A percentile compares a stretch with the other conserved stretches of the same genome.
phyloP scores from a whole-genome alignment of 92 coral and sea anemone genomes.

The Zoanthus sansibaricus region DNA sequence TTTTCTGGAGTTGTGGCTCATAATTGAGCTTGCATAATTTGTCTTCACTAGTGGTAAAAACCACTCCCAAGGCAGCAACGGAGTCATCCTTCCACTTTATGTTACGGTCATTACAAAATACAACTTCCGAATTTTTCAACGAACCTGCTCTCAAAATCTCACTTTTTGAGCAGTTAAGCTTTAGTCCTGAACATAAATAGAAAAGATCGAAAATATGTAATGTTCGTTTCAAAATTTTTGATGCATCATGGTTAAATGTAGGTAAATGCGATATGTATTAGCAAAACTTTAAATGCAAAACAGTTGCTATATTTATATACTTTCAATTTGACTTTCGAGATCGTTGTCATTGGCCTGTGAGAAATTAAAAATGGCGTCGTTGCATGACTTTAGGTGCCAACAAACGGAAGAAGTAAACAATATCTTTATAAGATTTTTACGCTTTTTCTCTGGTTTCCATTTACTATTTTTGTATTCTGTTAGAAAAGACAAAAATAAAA shows the following conservation, averaged over 20 bases:
- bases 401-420: conserved; percentile 50
- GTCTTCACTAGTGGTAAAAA: no score
- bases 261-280: conserved; percentile 61
- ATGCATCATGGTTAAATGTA: conserved; percentile 54
- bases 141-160: no score
- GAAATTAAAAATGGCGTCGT: conserved; percentile 61
- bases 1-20: no score
- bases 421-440: conserved; percentile 65
- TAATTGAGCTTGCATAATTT: no score
- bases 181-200: no score
- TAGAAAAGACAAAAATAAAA: conserved; percentile 4
- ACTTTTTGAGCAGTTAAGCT: no score
- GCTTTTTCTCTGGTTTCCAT: conserved; percentile 71
- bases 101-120: no score
- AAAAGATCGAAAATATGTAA: no score
- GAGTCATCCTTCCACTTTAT: no score
- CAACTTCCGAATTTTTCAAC: no score
- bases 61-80: no score
- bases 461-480: conserved; percentile 68
- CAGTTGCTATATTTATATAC: conserved; percentile 45
- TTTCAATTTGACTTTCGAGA: conserved; percentile 23
- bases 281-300: conserved; percentile 62
- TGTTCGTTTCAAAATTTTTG: conserved; percentile 66
- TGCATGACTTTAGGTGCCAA: conserved; percentile 60
- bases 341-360: conserved; percentile 81